phyloP scores from a whole-genome alignment of 1,140 invertebrate species.

The Lucilia cuprina region DNA sequence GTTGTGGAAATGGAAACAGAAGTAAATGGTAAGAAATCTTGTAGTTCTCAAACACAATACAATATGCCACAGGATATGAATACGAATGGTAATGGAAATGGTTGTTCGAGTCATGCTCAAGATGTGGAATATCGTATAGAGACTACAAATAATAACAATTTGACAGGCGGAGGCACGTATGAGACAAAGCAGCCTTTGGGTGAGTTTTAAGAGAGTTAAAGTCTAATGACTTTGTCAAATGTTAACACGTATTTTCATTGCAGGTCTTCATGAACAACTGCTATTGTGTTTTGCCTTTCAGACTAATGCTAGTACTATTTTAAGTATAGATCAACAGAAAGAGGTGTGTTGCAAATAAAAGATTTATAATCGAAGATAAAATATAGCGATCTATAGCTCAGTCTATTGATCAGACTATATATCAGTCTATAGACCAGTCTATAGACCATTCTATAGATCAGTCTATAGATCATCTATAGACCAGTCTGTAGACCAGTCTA shows the following conservation, averaged over 20 bases:
- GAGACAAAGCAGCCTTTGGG: conserved; percentile 55
- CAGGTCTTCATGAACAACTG: conserved; percentile 60
- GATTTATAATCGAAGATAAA: too few relatives aligned
- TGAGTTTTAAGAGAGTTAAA: conserved; percentile 33
- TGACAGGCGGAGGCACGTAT: conserved; percentile 46
- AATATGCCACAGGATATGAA: neutral
- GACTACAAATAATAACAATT: conserved; percentile 53
- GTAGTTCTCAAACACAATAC: neutral
- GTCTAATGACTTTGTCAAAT: neutral
- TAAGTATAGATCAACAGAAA: conserved; percentile 66
- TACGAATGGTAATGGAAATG: conserved; percentile 36
- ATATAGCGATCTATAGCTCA: too few relatives aligned
- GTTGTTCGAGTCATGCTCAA: conserved; percentile 42
- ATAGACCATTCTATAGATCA: too few relatives aligned
- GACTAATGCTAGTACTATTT: conserved; percentile 69
- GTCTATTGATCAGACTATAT: too few relatives aligned
- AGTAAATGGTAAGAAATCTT: conserved; percentile 45
- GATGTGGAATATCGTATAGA: conserved; percentile 53
- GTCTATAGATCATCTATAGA: too few relatives aligned
- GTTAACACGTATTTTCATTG: conserved; percentile 31
- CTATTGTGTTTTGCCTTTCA: conserved; percentile 65
- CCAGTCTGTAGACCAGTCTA: too few relatives aligned
- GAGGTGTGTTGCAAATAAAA: conserved; percentile 47
- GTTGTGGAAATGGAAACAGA: conserved; percentile 43
- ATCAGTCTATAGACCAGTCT: too few relatives aligned